Conservation (phyloP, 2,797 vertebrate genomes). For the Ciconia nigra region DNA sequence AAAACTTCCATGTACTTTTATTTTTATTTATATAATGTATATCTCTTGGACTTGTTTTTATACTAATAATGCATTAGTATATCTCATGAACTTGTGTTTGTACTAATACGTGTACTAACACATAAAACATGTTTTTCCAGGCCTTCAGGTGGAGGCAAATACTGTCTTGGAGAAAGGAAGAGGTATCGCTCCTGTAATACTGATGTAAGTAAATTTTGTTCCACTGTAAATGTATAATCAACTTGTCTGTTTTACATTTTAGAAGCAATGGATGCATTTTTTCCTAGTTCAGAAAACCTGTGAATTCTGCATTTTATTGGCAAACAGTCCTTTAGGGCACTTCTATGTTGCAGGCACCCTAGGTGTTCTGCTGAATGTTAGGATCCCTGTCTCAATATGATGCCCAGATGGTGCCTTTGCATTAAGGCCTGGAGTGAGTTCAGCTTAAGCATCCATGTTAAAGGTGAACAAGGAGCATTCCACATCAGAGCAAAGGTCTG, state of each 20-base stretch:
- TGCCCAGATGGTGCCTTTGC: neutral
- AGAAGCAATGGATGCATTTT: neutral
- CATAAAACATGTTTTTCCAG: constrained; percentile 78
- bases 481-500: neutral
- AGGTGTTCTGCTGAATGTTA: neutral
- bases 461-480: neutral
- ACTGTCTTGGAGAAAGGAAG: constrained; percentile 97
- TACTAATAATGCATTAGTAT: neutral
- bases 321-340: neutral
- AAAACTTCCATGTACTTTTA: neutral
- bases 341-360: neutral
- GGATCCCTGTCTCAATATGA: neutral
- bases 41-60: neutral
- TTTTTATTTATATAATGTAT: neutral
- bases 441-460: neutral
- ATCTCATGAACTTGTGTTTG: neutral
- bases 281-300: neutral
- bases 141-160: constrained; percentile 96
- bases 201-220: constrained; percentile 86
- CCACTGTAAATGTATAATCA: neutral
- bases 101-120: neutral
- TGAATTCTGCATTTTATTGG: neutral
- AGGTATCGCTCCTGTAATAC: constrained; percentile 97
- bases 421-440: neutral
- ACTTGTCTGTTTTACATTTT: neutral